These are phyloP conservation scores for Kryptolebias ocellatus DNA, from an alignment of 2,797 vertebrate genomes.

Conservation along the genomic window DNA sequence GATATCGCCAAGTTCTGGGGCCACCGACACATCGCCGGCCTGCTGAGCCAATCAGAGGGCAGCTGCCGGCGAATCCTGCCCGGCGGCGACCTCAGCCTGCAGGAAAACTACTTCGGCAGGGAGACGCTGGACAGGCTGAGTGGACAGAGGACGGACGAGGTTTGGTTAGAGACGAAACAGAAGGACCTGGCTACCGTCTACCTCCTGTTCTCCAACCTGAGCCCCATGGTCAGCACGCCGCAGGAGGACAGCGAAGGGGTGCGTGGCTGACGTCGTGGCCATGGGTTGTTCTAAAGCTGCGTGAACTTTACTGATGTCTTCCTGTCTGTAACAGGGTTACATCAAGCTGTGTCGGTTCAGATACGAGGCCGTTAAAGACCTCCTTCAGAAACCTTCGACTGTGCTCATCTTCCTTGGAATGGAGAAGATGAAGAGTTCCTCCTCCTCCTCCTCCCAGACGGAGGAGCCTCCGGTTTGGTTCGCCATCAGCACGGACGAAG, in stretches of 20 bases:
- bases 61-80: conserved; percentile 65
- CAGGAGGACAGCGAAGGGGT: conserved; percentile 53
- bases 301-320: background rate
- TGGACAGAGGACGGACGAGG: conserved; percentile 84
- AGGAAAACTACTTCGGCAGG: conserved; percentile 88
- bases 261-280: background rate
- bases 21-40: conserved; percentile 85
- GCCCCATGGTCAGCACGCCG: conserved; percentile 80
- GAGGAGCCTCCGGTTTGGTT: conserved; percentile 89
- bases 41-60: conserved; percentile 75
- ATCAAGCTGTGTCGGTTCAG: conserved; percentile 83
- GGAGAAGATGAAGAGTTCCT: conserved; percentile 72
- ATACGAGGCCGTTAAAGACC: conserved; percentile 79
- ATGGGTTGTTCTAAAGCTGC: background rate
- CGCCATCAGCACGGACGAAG: conserved; percentile 82
- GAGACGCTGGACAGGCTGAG: conserved; percentile 88
- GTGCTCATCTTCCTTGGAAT: conserved; percentile 90
- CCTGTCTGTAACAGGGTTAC: conserved; percentile 54
- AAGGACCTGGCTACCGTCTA: conserved; percentile 82
- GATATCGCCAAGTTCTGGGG: conserved; percentile 95
- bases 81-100: conserved; percentile 48
- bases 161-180: conserved; percentile 85
- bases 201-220: conserved; percentile 88
- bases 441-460: conserved; percentile 8
- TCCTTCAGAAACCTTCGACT: conserved; percentile 72